Evolutionary conservation across 2,888 invertebrate genomes (phyloP).

Genomic region (Chloroclysta siterata): DNA sequence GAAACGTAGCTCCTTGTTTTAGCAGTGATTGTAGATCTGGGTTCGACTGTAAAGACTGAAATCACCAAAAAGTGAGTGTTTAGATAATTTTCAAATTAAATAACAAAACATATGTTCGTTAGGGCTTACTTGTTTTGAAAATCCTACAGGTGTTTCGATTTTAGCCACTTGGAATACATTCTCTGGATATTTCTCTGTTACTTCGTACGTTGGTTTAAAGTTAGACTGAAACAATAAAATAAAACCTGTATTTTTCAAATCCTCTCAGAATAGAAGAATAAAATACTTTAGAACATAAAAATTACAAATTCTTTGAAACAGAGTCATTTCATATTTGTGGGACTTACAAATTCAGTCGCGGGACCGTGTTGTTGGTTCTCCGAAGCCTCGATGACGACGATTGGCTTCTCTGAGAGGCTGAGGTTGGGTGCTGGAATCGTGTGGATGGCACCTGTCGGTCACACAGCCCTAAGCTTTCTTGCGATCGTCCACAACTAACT

Average conservation of each 20-base stretch:
- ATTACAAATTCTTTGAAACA: too few species aligned
- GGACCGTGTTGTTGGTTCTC: constrained; percentile 40
- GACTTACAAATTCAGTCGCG: constrained; percentile 58
- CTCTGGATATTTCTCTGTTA: constrained; percentile 72
- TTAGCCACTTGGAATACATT: constrained; percentile 61
- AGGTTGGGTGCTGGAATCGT: constrained; percentile 94
- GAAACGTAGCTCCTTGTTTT: constrained; percentile 67
- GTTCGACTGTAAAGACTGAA: constrained; percentile 56
- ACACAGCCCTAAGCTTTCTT: constrained; percentile 61
- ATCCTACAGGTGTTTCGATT: constrained; percentile 71
- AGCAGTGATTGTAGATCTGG: constrained; percentile 74
- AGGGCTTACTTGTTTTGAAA: constrained; percentile 69
- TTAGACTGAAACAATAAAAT: constrained; percentile 50
- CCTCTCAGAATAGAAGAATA: too few species aligned
- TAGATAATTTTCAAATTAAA: background rate
- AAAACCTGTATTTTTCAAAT: background rate
- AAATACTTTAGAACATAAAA: too few species aligned
- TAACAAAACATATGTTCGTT: background rate
- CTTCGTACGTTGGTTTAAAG: constrained; percentile 67
- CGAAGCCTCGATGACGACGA: constrained; percentile 71
- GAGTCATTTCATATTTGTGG: background rate
- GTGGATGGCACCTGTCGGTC: constrained; percentile 89
- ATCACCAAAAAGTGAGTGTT: constrained; percentile 11
- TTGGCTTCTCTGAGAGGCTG: constrained; percentile 87
- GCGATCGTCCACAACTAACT: constrained; percentile 59